Base-by-base conservation (phyloP, 2,797 vertebrate species). In the Pogoniulus pusillus region DNA sequence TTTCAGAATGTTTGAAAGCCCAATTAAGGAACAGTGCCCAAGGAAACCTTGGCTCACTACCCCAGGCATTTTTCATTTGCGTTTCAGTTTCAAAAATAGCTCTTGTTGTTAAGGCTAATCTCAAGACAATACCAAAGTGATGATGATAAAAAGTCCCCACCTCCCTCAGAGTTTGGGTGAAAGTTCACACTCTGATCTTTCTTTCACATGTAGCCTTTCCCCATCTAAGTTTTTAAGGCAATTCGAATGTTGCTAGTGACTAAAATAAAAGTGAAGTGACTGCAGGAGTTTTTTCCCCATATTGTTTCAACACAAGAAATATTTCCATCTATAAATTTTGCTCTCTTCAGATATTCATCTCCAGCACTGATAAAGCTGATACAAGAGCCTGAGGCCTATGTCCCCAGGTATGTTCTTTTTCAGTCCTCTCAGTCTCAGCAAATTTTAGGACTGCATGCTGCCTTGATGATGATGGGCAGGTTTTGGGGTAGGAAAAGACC, bases 81-180 rank as follows among this genome's bases (percentile, higher is more conserved):
- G 77, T 93, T 95, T 93, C 8, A 1, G 47, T 91, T 96, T 92
- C 93, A 92, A 93, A 96, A 96, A 93, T 89, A 73, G 69, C 80
- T 84, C 88, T 96, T 68, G 37, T 66, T 93, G 12, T 74, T 95
- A 91, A 93, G 85, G 85, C 35, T 90, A 68, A 80, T 73, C 71
- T 92, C 71, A 77, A 82, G 82, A 77, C 88, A 93, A 60, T 90
- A 73, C 73, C 87, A 94, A 93, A 91, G 53, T 63, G 37, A 16
- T 79, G 3, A 68, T 41, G 39, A 20, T 27, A 87, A 73, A 64
- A 78, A 24, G 43, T 59, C 22, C 64, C 55, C 19, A 29, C 27
- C 73, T 85, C n/a, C 17, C 17, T 82, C 54, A 51, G 51, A 74
- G 32, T 39, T 1, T 71, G 78, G 72, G 34, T 64, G 94, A 73